Conservation (phyloP, 2,888 invertebrate species). For the Torymus texanus region DNA sequence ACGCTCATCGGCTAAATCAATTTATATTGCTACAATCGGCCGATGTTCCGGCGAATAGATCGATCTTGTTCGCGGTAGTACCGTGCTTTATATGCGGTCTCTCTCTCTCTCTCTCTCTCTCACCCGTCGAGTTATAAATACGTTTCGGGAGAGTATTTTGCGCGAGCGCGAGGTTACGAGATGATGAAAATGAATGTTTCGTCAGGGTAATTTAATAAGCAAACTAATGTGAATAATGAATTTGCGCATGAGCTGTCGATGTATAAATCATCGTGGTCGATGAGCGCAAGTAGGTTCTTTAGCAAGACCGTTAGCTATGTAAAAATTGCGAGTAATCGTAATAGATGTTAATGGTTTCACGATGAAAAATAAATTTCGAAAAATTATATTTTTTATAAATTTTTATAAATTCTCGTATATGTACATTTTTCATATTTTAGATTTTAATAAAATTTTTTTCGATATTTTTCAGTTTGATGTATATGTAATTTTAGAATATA, state of each 20-base stretch:
- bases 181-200: slow-evolving; percentile 2
- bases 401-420: no score
- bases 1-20: slow-evolving; percentile 40
- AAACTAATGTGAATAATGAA: slow-evolving; percentile 20
- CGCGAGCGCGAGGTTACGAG: neutral
- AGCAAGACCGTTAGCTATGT: no score
- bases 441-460: no score
- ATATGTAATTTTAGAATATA: no score
- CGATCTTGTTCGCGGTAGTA: slow-evolving; percentile 24
- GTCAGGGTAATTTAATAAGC: slow-evolving; percentile 26
- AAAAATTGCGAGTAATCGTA: no score
- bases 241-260: neutral
- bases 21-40: slow-evolving; percentile 37
- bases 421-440: no score
- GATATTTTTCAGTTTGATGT: no score
- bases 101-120: no score
- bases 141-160: neutral
- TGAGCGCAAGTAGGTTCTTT: no score
- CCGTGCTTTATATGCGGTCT: neutral
- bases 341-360: no score
- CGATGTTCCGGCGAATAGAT: slow-evolving; percentile 20
- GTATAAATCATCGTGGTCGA: neutral
- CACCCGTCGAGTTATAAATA: neutral
- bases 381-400: no score
- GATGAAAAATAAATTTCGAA: no score